Evolutionary conservation across 2,888 invertebrate genomes (phyloP).

Genomic region (Cheiracanthium punctorium): DNA sequence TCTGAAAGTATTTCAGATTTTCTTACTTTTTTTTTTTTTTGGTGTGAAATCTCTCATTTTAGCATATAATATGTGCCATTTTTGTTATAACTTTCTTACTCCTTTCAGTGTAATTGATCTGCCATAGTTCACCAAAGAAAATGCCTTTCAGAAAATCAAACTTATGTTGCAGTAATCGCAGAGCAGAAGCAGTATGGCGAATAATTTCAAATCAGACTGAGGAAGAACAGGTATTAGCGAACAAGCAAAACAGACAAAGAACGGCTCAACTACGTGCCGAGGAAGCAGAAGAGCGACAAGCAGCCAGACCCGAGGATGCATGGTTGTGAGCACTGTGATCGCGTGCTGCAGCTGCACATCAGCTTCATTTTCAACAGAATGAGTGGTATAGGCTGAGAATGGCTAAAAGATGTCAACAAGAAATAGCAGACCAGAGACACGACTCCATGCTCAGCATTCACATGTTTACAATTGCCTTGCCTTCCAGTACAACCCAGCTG

Average conservation of each 20-base stretch:
- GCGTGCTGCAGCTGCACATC: slow-evolving; percentile 37
- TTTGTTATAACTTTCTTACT: too few species aligned
- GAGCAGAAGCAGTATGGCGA: neutral
- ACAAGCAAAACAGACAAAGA: neutral
- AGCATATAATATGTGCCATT: too few species aligned
- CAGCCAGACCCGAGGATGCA: neutral
- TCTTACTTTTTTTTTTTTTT: too few species aligned
- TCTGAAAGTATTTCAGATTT: too few species aligned
- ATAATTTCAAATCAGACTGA: neutral
- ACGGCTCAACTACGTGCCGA: neutral
- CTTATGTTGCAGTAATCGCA: neutral
- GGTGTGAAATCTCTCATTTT: too few species aligned
- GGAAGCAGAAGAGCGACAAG: neutral
- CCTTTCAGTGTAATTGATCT: too few species aligned
- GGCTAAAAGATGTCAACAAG: slow-evolving; percentile 32
- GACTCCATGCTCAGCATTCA: slow-evolving; percentile 25
- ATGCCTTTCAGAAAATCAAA: too few species aligned
- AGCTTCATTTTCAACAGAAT: slow-evolving; percentile 39
- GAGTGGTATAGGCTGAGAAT: too few species aligned
- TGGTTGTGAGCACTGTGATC: neutral
- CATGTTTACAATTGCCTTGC: slow-evolving; percentile 20
- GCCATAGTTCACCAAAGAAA: too few species aligned
- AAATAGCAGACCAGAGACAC: neutral
- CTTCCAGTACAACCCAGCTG: slow-evolving; percentile 27
- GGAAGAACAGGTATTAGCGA: neutral